These are phyloP conservation scores for Zaprionus lachaisei DNA, from an alignment of 1,140 invertebrate genomes.

Conservation along the genomic window DNA sequence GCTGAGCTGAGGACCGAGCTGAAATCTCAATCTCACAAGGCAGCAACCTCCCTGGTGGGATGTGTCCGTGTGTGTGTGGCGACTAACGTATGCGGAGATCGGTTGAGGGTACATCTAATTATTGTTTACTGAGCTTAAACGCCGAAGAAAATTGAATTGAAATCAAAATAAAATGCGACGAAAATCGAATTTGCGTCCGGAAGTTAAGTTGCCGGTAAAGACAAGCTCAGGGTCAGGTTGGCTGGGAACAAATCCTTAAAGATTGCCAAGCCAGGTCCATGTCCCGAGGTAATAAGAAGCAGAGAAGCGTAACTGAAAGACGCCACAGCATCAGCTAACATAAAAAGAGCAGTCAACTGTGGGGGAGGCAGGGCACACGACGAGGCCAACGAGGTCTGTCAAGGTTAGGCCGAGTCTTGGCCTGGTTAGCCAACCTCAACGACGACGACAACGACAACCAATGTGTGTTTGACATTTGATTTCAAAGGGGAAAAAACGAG, in stretches of 20 bases:
- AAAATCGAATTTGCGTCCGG: slow-evolving; percentile 78
- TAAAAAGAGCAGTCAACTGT: slow-evolving; percentile 15
- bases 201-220: slow-evolving; percentile 53
- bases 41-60: slow-evolving; percentile 43
- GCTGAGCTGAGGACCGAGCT: slow-evolving; percentile 36
- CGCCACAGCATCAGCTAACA: slow-evolving; percentile 43
- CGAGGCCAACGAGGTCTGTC: slow-evolving; percentile 44
- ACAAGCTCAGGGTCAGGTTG: background rate
- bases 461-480: slow-evolving; percentile 80
- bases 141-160: slow-evolving; percentile 77
- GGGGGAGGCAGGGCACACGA: background rate
- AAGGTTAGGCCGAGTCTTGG: slow-evolving; percentile 67
- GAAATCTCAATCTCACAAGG: slow-evolving; percentile 48
- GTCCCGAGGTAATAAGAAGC: slow-evolving; percentile 65
- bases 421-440: slow-evolving; percentile 52
- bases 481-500: slow-evolving; percentile 41
- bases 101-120: slow-evolving; percentile 68
- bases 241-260: slow-evolving; percentile 68
- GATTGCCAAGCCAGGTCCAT: slow-evolving; percentile 58
- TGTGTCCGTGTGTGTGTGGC: background rate
- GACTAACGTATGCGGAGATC: slow-evolving; percentile 25
- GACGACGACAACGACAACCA: slow-evolving; percentile 19
- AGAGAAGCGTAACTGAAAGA: slow-evolving; percentile 67
- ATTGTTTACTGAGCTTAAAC: slow-evolving; percentile 78
- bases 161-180: slow-evolving; percentile 72